Evolutionary conservation across 2,113 vertebrate species (phyloP).

Genomic region (Grus americana): DNA sequence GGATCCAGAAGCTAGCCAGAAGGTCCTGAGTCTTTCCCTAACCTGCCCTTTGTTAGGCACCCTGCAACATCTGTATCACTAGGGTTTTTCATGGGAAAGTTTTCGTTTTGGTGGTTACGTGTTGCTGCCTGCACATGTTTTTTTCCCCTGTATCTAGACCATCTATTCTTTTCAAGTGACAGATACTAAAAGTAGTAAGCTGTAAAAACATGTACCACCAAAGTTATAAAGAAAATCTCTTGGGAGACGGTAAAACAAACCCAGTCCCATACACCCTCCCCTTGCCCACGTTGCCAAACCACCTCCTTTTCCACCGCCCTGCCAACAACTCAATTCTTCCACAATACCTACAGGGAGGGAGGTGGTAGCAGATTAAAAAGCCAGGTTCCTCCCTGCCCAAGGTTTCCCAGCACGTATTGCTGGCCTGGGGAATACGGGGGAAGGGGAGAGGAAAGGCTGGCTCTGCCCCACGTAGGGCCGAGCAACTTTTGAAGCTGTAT

Average conservation of each 20-base stretch:
- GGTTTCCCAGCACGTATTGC: slow-evolving; percentile 42
- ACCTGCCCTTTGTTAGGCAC: neutral
- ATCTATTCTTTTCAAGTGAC: slow-evolving; percentile 69
- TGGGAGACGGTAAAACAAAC: slow-evolving; percentile 62
- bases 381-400: slow-evolving; percentile 28
- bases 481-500: neutral
- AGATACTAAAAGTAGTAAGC: slow-evolving; percentile 64
- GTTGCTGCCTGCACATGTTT: slow-evolving; percentile 48
- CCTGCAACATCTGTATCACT: slow-evolving; percentile 8
- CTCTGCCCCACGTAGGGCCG: neutral
- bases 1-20: neutral
- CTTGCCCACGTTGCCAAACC: slow-evolving; percentile 39
- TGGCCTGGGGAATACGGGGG: slow-evolving; percentile 5
- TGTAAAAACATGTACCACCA: slow-evolving; percentile 65
- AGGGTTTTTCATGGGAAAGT: slow-evolving; percentile 64
- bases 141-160: slow-evolving; percentile 41
- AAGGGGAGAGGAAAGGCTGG: slow-evolving; percentile 26
- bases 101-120: slow-evolving; percentile 40
- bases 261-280: neutral
- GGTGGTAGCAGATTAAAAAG: slow-evolving; percentile 48
- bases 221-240: slow-evolving; percentile 57
- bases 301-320: slow-evolving; percentile 18
- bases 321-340: slow-evolving; percentile 48
- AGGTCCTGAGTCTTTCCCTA: neutral
- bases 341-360: slow-evolving; percentile 49